Conservation (phyloP, 2,888 invertebrate species). For the Idaea straminata region DNA sequence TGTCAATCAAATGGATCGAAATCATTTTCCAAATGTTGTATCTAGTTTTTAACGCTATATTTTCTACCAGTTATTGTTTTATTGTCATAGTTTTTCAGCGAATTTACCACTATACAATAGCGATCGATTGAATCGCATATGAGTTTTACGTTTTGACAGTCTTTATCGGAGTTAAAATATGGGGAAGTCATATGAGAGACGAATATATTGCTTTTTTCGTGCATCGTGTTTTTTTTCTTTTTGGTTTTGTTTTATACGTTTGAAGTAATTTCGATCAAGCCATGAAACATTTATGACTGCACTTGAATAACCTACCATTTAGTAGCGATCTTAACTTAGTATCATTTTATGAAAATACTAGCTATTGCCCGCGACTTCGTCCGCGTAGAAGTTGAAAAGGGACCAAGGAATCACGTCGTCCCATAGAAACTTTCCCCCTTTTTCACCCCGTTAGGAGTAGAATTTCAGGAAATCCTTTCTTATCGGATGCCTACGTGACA, state of each 20-base stretch:
- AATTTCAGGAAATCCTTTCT: too few relatives aligned
- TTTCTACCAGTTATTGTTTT: conserved; percentile 5
- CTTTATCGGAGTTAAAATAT: conserved; percentile 6
- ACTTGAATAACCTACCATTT: neutral
- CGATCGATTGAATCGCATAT: neutral
- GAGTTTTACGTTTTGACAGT: conserved; percentile 5
- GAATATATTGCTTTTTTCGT: neutral
- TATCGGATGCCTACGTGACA: too few relatives aligned
- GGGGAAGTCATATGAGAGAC: conserved; percentile 4
- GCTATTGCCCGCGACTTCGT: neutral
- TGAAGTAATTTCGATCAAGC: neutral
- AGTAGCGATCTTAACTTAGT: neutral
- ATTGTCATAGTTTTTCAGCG: conserved; percentile 4
- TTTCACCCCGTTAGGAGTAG: too few relatives aligned
- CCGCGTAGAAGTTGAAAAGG: too few relatives aligned
- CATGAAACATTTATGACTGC: neutral
- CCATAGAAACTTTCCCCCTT: too few relatives aligned
- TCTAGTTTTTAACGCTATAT: conserved; percentile 3
- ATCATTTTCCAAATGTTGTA: conserved; percentile 39
- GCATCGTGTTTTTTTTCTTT: neutral
- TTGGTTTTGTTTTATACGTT: neutral
- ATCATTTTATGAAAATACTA: neutral
- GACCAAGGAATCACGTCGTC: too few relatives aligned
- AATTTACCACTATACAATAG: neutral
- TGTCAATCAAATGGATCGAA: too few relatives aligned